phyloP scores from a whole-genome alignment of 2,113 vertebrate species.

The Aplodontia rufa region DNA sequence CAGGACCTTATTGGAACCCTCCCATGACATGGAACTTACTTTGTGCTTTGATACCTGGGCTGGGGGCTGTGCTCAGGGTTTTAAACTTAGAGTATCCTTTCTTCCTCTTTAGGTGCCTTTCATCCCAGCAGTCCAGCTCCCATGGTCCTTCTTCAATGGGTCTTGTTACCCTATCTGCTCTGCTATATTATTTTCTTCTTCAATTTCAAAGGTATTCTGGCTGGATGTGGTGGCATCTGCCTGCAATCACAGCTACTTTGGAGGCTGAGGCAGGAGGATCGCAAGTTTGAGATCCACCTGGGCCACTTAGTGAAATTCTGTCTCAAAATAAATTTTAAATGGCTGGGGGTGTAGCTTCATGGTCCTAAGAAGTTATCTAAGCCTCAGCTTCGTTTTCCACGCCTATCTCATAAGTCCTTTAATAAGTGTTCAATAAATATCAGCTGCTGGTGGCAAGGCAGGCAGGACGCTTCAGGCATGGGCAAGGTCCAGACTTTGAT shows the following conservation, averaged over 20 bases:
- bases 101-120: background rate
- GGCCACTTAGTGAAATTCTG: background rate
- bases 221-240: too few species aligned
- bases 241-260: background rate
- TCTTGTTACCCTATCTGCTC: background rate
- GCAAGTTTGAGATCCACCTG: background rate
- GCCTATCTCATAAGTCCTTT: too few species aligned
- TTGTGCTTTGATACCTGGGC: background rate
- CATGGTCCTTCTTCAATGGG: accelerated
- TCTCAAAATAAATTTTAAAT: background rate
- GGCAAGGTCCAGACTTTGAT: background rate
- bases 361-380: too few species aligned
- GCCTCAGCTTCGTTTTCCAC: too few species aligned
- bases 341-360: background rate
- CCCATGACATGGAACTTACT: background rate
- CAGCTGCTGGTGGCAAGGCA: too few species aligned
- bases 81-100: background rate
- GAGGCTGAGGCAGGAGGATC: background rate
- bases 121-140: background rate
- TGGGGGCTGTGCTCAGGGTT: background rate
- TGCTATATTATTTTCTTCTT: background rate
- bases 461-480: too few species aligned
- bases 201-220: background rate
- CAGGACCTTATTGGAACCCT: background rate
- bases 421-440: too few species aligned